phyloP scores from a whole-genome alignment of 2,888 invertebrate species.

The Xestobium rufovillosum region DNA sequence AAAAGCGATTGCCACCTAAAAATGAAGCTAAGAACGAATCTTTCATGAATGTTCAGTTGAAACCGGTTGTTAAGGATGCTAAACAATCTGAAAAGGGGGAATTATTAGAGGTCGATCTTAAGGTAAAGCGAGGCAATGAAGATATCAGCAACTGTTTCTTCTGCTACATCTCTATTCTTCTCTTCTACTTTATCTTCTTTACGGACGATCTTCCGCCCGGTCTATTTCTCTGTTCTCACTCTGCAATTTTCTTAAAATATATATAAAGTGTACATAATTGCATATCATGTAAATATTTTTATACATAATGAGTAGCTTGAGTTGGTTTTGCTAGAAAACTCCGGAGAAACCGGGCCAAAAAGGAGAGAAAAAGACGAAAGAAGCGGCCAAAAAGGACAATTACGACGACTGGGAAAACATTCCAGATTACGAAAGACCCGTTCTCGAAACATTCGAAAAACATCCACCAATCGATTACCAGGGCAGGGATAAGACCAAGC shows the following conservation, averaged over 20 bases:
- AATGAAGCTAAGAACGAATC: constrained; percentile 47
- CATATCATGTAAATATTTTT: neutral
- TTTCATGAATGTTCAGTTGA: constrained; percentile 54
- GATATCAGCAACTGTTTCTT: too few species aligned
- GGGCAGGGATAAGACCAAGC: constrained; percentile 44
- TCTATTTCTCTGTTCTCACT: constrained; percentile 10
- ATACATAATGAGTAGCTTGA: neutral
- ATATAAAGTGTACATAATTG: neutral
- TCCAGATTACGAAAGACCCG: constrained; percentile 69
- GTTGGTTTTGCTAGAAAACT: constrained; percentile 13
- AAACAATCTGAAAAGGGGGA: constrained; percentile 38
- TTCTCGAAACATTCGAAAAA: constrained; percentile 59
- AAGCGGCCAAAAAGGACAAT: constrained; percentile 19
- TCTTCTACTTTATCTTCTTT: constrained; percentile 14
- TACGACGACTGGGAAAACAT: constrained; percentile 41
- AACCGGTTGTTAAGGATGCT: constrained; percentile 47
- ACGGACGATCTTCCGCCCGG: constrained; percentile 9
- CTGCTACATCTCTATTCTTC: constrained; percentile 13
- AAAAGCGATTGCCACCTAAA: constrained; percentile 43
- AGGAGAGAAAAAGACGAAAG: constrained; percentile 21
- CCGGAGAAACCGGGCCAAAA: constrained; percentile 30
- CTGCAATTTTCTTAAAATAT: constrained; percentile 1
- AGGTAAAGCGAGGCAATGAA: constrained; percentile 34
- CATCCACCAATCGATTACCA: constrained; percentile 44
- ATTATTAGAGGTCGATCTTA: constrained; percentile 35